phyloP scores from a whole-genome alignment of 2,888 invertebrate genomes.

The Syritta pipiens region DNA sequence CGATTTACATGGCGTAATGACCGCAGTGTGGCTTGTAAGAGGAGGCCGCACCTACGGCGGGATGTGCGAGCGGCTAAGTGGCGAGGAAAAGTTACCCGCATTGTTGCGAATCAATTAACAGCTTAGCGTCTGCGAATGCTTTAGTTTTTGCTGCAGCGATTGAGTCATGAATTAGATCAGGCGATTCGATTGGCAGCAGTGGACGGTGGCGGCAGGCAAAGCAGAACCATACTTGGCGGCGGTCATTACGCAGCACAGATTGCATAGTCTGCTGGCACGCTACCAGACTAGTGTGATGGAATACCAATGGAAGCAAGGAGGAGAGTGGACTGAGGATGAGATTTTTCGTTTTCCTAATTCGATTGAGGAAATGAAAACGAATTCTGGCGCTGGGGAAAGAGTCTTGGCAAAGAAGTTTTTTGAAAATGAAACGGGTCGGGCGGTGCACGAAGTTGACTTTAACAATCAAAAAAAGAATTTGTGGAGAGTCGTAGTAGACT shows the following conservation, averaged over 20 bases:
- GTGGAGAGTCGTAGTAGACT: too few species aligned
- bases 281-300: background rate
- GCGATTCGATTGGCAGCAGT: slow-evolving; percentile 25
- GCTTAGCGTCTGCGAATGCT: background rate
- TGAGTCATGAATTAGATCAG: slow-evolving; percentile 54
- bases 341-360: background rate
- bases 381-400: too few species aligned
- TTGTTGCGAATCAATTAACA: slow-evolving; percentile 42
- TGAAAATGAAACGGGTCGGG: too few species aligned
- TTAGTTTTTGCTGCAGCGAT: slow-evolving; percentile 36
- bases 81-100: slow-evolving; percentile 30
- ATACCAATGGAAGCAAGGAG: background rate
- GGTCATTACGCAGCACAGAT: slow-evolving; percentile 26
- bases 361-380: too few species aligned
- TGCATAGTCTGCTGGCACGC: slow-evolving; percentile 10
- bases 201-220: background rate
- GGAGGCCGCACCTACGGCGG: background rate
- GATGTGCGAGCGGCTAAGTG: background rate
- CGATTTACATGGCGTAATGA: background rate
- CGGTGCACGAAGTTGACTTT: too few species aligned
- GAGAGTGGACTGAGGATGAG: background rate
- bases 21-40: background rate
- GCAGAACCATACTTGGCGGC: slow-evolving; percentile 41
- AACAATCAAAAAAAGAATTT: too few species aligned
- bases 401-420: too few species aligned